These are phyloP conservation scores for Conops quadrifasciatus DNA, from an alignment of 2,888 invertebrate genomes.

Conservation along the genomic window DNA sequence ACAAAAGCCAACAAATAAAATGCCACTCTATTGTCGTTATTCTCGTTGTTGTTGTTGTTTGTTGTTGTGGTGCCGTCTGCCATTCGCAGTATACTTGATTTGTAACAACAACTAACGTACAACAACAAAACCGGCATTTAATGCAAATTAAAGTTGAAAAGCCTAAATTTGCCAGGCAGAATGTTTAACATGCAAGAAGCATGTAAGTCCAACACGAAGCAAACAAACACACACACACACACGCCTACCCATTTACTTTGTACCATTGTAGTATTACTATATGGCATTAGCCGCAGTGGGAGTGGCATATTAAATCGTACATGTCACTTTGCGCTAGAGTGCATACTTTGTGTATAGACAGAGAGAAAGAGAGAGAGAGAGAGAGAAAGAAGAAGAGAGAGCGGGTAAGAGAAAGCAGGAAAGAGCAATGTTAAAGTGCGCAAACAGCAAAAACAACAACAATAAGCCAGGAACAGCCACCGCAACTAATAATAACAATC, in stretches of 20 bases:
- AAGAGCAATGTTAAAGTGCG: background rate
- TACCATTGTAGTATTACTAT: no score
- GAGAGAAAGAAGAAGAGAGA: conserved; percentile 15
- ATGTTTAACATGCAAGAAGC: conserved; percentile 35
- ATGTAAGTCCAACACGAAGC: conserved; percentile 26
- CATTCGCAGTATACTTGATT: conserved; percentile 11
- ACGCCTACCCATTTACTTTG: background rate
- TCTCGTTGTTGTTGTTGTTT: conserved; percentile 21
- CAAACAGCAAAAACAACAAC: conserved; percentile 16
- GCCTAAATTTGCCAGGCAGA: conserved; percentile 28
- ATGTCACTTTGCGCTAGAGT: conserved; percentile 41
- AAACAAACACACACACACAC: conserved; percentile 11
- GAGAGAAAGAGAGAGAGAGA: conserved; percentile 18
- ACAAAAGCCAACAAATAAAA: conserved; percentile 4
- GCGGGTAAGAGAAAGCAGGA: background rate
- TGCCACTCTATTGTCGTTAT: background rate
- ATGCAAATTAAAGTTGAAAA: conserved; percentile 35
- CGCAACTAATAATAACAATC: conserved; percentile 22
- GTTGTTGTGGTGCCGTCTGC: conserved; percentile 20
- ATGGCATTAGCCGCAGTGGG: no score
- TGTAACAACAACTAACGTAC: background rate
- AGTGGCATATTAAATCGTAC: conserved; percentile 37
- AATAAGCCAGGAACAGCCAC: background rate
- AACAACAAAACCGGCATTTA: conserved; percentile 30
- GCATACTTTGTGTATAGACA: conserved; percentile 1